A percentile compares a stretch with the other conserved stretches of the same genome.
phyloP scores from a whole-genome alignment of 2,113 vertebrate species.

The Pedetes capensis region DNA sequence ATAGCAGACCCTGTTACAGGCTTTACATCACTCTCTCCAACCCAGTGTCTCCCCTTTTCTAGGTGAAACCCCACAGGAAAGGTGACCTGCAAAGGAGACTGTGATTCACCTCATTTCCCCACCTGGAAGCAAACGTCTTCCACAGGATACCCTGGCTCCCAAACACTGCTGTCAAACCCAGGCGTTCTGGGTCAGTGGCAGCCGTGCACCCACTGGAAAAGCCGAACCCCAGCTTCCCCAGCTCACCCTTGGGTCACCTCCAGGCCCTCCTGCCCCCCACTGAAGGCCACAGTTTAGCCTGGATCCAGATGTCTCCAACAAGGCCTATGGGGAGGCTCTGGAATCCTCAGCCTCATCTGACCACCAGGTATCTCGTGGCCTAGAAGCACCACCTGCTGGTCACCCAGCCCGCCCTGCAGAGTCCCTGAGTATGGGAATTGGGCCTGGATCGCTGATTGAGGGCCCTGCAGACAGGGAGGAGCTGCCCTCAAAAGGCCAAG shows the following conservation, averaged over 20 bases:
- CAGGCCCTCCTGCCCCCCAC: no score
- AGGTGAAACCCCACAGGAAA: not conserved
- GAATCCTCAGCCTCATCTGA: not conserved
- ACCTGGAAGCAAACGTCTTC: not conserved
- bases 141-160: not conserved
- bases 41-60: not conserved
- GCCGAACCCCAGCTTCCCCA: not conserved
- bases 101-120: not conserved
- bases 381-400: not conserved
- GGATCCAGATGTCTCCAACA: not conserved
- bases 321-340: not conserved
- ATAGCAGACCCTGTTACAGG: not conserved
- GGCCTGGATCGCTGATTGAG: not conserved
- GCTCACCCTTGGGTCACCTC: not conserved
- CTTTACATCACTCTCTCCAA: not conserved
- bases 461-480: not conserved
- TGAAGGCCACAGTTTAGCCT: not conserved
- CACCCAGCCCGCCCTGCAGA: not conserved
- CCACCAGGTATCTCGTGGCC: not conserved
- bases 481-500: no score
- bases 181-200: not conserved
- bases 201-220: not conserved
- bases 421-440: not conserved
- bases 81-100: not conserved
- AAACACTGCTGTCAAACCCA: not conserved